These are phyloP conservation scores for Acronicta psi DNA, from an alignment of 2,888 invertebrate genomes.

Conservation along the genomic window DNA sequence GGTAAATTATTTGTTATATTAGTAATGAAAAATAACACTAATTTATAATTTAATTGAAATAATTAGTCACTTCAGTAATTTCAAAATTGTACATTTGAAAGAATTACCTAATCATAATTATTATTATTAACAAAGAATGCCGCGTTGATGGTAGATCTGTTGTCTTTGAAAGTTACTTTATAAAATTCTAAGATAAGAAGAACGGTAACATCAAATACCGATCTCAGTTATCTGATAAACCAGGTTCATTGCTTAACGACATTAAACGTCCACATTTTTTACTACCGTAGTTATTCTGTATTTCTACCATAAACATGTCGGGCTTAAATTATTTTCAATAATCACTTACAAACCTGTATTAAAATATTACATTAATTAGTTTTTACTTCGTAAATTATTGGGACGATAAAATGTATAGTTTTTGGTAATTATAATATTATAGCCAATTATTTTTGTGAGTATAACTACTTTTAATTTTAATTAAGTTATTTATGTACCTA, in stretches of 20 bases:
- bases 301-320: conserved; percentile 41
- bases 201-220: conserved; percentile 33
- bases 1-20: too few species aligned
- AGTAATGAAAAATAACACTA: too few species aligned
- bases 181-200: conserved; percentile 4
- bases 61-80: too few species aligned
- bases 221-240: conserved; percentile 33
- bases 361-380: conserved; percentile 44
- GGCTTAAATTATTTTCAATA: conserved; percentile 46
- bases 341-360: conserved; percentile 43
- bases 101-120: too few species aligned
- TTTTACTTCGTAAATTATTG: conserved; percentile 35
- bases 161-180: neutral
- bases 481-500: neutral
- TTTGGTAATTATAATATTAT: conserved; percentile 31
- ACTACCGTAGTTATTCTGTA: conserved; percentile 34
- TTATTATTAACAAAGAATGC: too few species aligned
- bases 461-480: conserved; percentile 1
- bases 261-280: conserved; percentile 34
- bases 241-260: conserved; percentile 29
- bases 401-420: conserved; percentile 33
- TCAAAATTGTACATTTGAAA: too few species aligned
- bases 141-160: neutral
- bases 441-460: conserved; percentile 9
- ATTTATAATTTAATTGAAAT: too few species aligned